Percentiles rank a stretch among this genome's conserved stretches.
Evolutionary conservation across 2,797 vertebrate species (phyloP).

Genomic region (Loriculus beryllinus): DNA sequence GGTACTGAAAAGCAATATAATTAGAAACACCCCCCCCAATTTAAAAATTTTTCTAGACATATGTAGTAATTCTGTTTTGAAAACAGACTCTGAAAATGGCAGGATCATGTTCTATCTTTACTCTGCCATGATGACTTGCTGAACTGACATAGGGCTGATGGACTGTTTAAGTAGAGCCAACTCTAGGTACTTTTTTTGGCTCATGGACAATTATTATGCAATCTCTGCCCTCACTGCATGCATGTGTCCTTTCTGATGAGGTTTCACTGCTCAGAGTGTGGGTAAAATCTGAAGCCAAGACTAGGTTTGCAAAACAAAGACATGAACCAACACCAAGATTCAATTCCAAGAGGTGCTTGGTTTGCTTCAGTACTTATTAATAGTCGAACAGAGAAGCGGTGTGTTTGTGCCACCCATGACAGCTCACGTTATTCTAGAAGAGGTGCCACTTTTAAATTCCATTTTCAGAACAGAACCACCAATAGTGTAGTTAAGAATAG

Average conservation of each 20-base stretch:
- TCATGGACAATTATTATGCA: not conserved
- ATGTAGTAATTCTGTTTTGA: not conserved
- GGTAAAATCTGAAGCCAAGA: not conserved
- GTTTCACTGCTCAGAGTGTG: not conserved
- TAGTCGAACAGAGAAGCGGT: accelerated
- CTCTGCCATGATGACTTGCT: not conserved
- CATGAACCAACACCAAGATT: not conserved
- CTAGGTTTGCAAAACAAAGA: not conserved
- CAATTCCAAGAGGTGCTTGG: not conserved
- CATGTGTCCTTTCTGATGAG: not conserved
- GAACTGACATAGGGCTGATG: not conserved
- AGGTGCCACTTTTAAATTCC: not conserved
- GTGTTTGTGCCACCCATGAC: not conserved
- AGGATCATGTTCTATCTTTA: not conserved
- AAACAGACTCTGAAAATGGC: conserved; percentile 7
- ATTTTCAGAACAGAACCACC: conserved; percentile 37
- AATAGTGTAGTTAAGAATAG: not conserved
- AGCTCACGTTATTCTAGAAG: not conserved
- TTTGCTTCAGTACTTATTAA: not conserved
- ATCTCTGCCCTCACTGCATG: not conserved
- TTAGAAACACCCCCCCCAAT: not conserved
- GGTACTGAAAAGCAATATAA: not conserved
- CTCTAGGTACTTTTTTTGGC: not conserved
- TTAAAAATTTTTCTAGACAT: not conserved
- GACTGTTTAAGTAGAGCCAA: not conserved